These are phyloP conservation scores for Danio kyathit DNA, from an alignment of 2,797 vertebrate genomes.

Conservation along the genomic window DNA sequence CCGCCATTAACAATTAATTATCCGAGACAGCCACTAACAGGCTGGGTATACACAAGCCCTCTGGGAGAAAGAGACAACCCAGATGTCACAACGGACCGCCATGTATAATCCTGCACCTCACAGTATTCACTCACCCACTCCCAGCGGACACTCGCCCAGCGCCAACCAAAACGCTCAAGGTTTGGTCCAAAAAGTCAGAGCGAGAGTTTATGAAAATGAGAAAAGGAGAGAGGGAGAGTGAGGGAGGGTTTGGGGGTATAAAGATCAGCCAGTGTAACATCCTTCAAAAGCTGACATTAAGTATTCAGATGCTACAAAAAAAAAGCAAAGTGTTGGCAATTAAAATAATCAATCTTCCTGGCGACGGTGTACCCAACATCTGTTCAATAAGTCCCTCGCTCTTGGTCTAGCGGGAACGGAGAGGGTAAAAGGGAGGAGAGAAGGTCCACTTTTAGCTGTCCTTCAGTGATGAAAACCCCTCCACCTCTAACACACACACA, in stretches of 20 bases:
- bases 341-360: conserved; percentile 98
- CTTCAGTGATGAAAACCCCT: conserved; percentile 88
- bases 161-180: conserved; percentile 55
- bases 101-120: conserved; percentile 61
- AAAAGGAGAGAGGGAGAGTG: conserved; percentile 28
- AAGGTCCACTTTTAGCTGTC: conserved; percentile 92
- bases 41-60: conserved; percentile 66
- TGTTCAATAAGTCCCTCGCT: conserved; percentile 94
- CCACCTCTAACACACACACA: conserved; percentile 59
- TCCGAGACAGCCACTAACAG: conserved; percentile 65
- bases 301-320: conserved; percentile 89
- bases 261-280: conserved; percentile 78
- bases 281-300: conserved; percentile 96
- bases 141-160: conserved; percentile 51
- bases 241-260: conserved; percentile 58
- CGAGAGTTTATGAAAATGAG: conserved; percentile 36
- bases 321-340: conserved; percentile 87
- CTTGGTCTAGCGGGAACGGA: conserved; percentile 80
- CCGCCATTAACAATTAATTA: conserved; percentile 67
- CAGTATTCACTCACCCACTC: conserved; percentile 45
- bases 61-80: conserved; percentile 65
- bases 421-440: conserved; percentile 68
- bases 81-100: conserved; percentile 64
- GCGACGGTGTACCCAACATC: conserved; percentile 92
- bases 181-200: conserved; percentile 57